Evolutionary conservation across 2,113 vertebrate species (phyloP).

Genomic region (Apeltes quadracus): DNA sequence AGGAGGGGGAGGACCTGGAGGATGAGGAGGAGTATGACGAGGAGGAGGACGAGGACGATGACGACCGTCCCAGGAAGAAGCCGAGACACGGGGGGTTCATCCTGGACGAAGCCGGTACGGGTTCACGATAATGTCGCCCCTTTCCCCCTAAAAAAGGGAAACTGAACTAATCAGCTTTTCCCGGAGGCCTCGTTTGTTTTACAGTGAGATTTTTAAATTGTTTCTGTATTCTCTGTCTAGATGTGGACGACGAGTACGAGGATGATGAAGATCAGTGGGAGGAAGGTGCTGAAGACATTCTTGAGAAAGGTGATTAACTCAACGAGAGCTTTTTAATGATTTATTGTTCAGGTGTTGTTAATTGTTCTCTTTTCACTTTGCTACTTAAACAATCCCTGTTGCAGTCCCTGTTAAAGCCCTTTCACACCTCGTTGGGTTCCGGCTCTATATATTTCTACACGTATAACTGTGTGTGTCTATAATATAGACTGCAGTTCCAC

Average conservation of each 20-base stretch:
- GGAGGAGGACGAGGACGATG: constrained; percentile 92
- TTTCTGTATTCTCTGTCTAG: constrained; percentile 63
- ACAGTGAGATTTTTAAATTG: not conserved
- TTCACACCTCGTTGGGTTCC: too few relatives aligned
- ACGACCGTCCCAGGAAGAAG: constrained; percentile 90
- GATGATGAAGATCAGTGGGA: constrained; percentile 95
- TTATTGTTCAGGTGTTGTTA: not conserved
- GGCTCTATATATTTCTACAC: too few relatives aligned
- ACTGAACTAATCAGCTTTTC: not conserved
- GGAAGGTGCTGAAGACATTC: constrained; percentile 90
- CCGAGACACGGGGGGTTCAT: constrained; percentile 90
- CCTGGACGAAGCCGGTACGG: constrained; percentile 90
- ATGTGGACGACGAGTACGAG: constrained; percentile 95
- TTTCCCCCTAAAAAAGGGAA: too few relatives aligned
- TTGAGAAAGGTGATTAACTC: constrained; percentile 90
- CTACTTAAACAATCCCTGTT: not conserved
- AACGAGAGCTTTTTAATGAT: not conserved
- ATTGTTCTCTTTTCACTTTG: not conserved
- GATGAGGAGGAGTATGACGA: constrained; percentile 86
- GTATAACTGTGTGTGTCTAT: too few relatives aligned
- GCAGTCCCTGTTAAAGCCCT: too few relatives aligned
- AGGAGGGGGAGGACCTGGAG: constrained; percentile 87
- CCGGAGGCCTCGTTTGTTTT: not conserved
- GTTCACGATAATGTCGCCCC: too few relatives aligned
- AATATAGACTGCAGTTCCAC: too few relatives aligned